Evolutionary conservation across 2,888 invertebrate species (phyloP).

Genomic region (Phortica magna): DNA sequence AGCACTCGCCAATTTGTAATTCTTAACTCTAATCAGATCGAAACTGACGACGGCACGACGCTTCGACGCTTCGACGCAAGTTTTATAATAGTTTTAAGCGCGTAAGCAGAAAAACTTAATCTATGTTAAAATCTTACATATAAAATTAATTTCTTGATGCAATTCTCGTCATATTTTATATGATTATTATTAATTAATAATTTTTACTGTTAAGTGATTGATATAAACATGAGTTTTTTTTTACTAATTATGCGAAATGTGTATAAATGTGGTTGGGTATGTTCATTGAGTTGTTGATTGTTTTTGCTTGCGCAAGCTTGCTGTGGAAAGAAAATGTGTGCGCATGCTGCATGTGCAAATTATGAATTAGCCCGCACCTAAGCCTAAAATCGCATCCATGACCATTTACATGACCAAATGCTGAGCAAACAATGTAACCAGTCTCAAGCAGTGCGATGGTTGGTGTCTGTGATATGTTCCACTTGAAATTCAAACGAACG

Average conservation of each 20-base stretch:
- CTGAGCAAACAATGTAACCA: no score
- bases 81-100: neutral
- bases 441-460: no score
- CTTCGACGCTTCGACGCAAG: neutral
- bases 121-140: constrained; percentile 23
- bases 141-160: constrained; percentile 63
- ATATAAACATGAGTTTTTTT: neutral
- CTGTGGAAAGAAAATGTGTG: no score
- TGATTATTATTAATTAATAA: constrained; percentile 34
- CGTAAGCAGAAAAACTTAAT: neutral
- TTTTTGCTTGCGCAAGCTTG: no score
- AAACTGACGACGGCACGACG: neutral
- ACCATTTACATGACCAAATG: no score
- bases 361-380: no score
- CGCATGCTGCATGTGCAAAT: no score
- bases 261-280: neutral
- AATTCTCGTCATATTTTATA: constrained; percentile 68
- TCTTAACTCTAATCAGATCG: constrained; percentile 30
- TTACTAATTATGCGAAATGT: neutral
- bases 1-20: constrained; percentile 34
- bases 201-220: neutral
- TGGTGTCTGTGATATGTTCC: no score
- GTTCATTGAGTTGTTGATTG: no score
- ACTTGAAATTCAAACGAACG: no score
- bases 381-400: no score